Percentiles rank a stretch among this genome's conserved stretches.
These are phyloP conservation scores for Chromobotia macracanthus DNA, from an alignment of 2,797 vertebrate species.

Conservation along the genomic window DNA sequence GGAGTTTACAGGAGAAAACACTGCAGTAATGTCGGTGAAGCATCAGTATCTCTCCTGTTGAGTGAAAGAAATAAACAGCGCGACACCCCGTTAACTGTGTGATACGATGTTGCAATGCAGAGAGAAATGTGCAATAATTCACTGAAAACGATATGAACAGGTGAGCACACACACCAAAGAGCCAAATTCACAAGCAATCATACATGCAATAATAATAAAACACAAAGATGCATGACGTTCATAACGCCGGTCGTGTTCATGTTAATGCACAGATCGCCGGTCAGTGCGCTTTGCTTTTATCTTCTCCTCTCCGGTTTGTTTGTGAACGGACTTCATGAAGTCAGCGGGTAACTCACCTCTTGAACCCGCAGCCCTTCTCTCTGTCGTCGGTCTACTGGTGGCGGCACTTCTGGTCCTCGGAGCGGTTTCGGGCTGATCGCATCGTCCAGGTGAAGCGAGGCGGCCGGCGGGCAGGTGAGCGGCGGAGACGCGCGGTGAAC, in stretches of 20 bases:
- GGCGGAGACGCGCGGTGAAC: background rate
- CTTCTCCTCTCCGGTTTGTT: too few species aligned
- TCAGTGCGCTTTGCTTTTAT: too few species aligned
- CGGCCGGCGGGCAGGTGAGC: background rate
- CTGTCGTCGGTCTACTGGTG: slow-evolving; percentile 1
- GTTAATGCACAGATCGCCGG: too few species aligned
- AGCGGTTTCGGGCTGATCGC: background rate
- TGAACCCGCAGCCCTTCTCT: slow-evolving; percentile 16
- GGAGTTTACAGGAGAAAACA: background rate
- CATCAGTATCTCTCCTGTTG: too few species aligned
- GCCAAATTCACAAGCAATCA: background rate
- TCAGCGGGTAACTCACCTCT: slow-evolving; percentile 50
- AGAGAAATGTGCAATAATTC: background rate
- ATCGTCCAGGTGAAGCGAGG: background rate
- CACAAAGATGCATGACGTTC: too few species aligned
- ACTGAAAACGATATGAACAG: background rate
- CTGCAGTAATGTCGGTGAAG: background rate
- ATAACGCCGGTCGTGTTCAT: too few species aligned
- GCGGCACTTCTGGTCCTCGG: background rate
- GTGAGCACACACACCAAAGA: background rate
- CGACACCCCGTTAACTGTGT: slow-evolving; percentile 32
- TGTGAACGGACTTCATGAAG: slow-evolving; percentile 23
- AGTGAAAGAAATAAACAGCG: background rate
- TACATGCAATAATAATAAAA: background rate
- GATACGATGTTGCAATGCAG: background rate